These are phyloP conservation scores for Tetraodon nigroviridis DNA, from an alignment of 2,113 vertebrate species.

Conservation along the genomic window DNA sequence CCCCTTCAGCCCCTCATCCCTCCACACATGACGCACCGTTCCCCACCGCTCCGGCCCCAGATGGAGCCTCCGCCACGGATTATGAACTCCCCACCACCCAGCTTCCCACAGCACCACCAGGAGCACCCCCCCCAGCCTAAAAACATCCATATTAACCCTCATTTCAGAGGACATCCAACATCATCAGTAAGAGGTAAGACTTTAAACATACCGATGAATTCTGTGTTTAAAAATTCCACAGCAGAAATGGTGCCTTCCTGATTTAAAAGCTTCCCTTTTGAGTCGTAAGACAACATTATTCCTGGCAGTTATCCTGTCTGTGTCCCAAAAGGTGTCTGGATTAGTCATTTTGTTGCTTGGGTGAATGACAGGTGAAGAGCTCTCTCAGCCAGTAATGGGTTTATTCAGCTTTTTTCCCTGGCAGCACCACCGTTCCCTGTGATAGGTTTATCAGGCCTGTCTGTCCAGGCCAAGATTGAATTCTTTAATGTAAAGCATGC, in stretches of 20 bases:
- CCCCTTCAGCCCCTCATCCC: constrained; percentile 85
- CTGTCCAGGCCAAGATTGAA: constrained; percentile 45
- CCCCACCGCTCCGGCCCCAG: constrained; percentile 78
- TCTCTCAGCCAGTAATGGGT: constrained; percentile 49
- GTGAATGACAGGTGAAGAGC: constrained; percentile 58
- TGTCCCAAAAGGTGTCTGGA: constrained; percentile 47
- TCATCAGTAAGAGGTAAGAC: constrained; percentile 86
- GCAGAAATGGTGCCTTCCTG: not conserved
- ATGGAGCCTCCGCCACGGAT: constrained; percentile 80
- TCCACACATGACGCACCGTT: constrained; percentile 84
- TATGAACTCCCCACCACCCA: constrained; percentile 80
- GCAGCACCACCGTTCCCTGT: constrained; percentile 41
- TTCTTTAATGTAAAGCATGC: constrained; percentile 22
- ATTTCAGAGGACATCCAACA: constrained; percentile 90
- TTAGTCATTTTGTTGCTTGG: constrained; percentile 49
- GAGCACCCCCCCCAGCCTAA: constrained; percentile 81
- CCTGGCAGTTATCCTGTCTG: constrained; percentile 22
- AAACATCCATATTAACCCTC: constrained; percentile 98
- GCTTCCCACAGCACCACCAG: constrained; percentile 61
- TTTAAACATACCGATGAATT: not conserved
- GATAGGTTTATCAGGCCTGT: constrained; percentile 57
- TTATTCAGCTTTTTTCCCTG: constrained; percentile 45
- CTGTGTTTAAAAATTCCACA: too few species aligned
- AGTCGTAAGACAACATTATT: constrained; percentile 2
- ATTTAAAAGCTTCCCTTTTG: constrained; percentile 3